phyloP scores from a whole-genome alignment of 2,797 vertebrate genomes.

The Pitangus sulphuratus region DNA sequence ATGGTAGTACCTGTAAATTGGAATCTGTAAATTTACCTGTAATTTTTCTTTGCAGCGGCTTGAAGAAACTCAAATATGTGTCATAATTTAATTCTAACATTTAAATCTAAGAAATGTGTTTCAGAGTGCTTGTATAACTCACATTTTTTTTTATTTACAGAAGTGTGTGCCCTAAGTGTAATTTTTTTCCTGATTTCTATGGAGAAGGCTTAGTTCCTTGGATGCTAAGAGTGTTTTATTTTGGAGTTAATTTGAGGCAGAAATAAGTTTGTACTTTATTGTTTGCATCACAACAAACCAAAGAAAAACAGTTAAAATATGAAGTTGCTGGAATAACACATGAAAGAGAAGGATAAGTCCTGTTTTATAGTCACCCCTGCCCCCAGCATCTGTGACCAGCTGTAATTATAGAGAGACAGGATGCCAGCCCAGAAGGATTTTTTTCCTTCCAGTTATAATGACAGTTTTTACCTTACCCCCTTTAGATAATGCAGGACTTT shows the following conservation, averaged over 20 bases:
- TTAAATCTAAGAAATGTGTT: not conserved
- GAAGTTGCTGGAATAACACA: not conserved
- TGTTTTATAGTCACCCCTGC: not conserved
- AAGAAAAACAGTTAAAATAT: not conserved
- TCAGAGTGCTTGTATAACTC: not conserved
- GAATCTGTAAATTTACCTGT: not conserved
- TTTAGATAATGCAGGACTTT: not conserved
- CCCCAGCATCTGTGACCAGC: not conserved
- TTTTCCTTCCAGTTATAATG: not conserved
- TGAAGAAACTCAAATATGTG: not conserved
- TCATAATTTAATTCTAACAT: not conserved
- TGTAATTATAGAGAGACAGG: not conserved
- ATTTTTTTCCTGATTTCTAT: not conserved
- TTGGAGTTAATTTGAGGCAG: not conserved
- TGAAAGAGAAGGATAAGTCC: not conserved
- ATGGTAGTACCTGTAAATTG: not conserved
- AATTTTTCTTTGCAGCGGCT: not conserved
- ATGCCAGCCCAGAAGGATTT: not conserved
- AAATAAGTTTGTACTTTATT: not conserved
- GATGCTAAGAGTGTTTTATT: not conserved
- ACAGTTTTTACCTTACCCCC: not conserved
- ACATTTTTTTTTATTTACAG: not conserved
- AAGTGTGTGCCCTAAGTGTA: not conserved
- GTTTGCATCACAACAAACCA: not conserved
- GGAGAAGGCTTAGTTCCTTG: not conserved